phyloP scores from a whole-genome alignment of 2,888 invertebrate genomes.

The Deroplatys truncata region DNA sequence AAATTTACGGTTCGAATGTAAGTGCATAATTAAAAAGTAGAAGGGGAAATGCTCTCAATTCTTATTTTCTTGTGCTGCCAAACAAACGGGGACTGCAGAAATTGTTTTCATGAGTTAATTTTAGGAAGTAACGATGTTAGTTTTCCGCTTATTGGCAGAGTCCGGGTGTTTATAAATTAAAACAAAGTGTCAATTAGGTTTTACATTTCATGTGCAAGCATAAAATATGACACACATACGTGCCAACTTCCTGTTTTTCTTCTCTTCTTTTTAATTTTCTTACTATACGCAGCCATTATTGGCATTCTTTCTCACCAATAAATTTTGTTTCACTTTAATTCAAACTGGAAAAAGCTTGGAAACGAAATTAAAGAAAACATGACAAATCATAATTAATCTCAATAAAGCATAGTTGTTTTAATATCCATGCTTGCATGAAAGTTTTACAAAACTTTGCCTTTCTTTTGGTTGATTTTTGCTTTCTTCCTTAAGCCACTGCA shows the following conservation, averaged over 20 bases:
- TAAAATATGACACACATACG: neutral
- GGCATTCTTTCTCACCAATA: neutral
- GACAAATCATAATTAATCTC: neutral
- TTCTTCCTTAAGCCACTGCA: too few relatives aligned
- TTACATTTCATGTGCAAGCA: neutral
- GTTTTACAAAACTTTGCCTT: too few relatives aligned
- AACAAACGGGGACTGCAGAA: neutral
- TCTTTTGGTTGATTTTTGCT: too few relatives aligned
- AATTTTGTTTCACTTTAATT: neutral
- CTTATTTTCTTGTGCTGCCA: neutral
- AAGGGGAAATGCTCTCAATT: slow-evolving; percentile 1
- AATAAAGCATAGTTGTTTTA: neutral
- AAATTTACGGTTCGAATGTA: slow-evolving; percentile 23
- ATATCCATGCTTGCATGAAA: neutral
- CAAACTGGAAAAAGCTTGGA: neutral
- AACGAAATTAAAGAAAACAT: neutral
- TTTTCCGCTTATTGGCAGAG: neutral
- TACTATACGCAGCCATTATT: neutral
- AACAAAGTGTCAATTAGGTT: neutral
- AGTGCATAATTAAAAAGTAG: slow-evolving; percentile 17
- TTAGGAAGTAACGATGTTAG: slow-evolving; percentile 21
- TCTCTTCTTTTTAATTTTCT: neutral
- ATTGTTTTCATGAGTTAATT: slow-evolving; percentile 28
- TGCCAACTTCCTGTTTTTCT: neutral
- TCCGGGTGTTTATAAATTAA: neutral